Percentiles rank a stretch among this genome's conserved stretches.
Conservation (phyloP, 2,797 vertebrate species). For the Odontamblyopus rebecca region DNA sequence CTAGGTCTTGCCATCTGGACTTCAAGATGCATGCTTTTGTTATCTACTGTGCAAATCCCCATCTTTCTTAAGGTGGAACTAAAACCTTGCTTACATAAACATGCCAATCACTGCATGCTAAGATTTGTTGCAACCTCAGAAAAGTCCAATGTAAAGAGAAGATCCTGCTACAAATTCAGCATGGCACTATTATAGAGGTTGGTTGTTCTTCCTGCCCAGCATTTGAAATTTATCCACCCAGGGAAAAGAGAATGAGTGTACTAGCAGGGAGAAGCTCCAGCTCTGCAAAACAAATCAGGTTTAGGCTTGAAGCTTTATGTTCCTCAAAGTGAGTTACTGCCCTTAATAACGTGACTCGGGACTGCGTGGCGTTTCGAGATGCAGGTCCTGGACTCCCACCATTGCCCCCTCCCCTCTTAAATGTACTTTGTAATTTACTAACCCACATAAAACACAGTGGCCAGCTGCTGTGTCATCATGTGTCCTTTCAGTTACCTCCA, state of each 20-base stretch:
- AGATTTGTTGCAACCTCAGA: neutral
- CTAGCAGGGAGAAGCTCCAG: slow-evolving; percentile 14
- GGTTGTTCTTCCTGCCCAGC: neutral
- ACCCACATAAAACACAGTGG: slow-evolving; percentile 38
- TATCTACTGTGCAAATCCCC: neutral
- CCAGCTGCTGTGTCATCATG: slow-evolving; percentile 54
- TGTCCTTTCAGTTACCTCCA: slow-evolving; percentile 39
- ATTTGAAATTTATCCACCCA: slow-evolving; percentile 10
- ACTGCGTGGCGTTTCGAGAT: slow-evolving; percentile 14
- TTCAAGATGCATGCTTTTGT: neutral
- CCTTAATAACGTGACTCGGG: slow-evolving; percentile 31
- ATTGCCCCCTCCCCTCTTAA: slow-evolving; percentile 32
- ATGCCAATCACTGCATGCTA: neutral
- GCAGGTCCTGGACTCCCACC: slow-evolving; percentile 19
- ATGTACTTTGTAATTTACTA: slow-evolving; percentile 51
- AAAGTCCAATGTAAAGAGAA: neutral
- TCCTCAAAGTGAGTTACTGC: slow-evolving; percentile 37
- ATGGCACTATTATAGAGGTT: neutral
- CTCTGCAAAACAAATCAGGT: slow-evolving; percentile 14
- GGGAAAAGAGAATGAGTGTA: slow-evolving; percentile 4
- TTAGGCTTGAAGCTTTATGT: slow-evolving; percentile 26
- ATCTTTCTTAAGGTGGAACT: neutral
- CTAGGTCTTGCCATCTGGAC: neutral
- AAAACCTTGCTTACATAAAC: neutral
- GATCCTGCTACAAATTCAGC: neutral